phyloP scores from a whole-genome alignment of 2,113 vertebrate genomes.

The Istiophorus platypterus region DNA sequence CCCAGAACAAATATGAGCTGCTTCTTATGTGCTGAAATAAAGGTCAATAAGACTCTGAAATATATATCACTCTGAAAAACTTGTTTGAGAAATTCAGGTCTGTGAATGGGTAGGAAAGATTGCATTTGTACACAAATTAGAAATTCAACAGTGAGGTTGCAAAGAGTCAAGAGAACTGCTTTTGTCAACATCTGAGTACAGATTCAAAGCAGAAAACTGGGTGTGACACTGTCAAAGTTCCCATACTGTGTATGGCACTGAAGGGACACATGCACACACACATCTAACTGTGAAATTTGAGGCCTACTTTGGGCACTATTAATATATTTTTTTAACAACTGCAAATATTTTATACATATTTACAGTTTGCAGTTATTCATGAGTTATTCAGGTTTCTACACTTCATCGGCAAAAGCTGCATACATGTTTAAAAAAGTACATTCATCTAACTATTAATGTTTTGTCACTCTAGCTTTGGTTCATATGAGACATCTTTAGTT shows the following conservation, averaged over 20 bases:
- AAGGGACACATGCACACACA: not conserved
- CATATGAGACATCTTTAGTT: conserved; percentile 76
- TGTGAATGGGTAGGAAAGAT: conserved; percentile 26
- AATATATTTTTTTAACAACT: not conserved
- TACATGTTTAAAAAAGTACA: conserved; percentile 61
- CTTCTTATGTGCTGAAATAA: conserved; percentile 23
- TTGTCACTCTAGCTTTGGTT: conserved; percentile 76
- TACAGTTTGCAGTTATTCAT: conserved; percentile 14
- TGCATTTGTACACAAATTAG: conserved; percentile 34
- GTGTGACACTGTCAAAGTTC: not conserved
- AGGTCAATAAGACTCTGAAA: conserved; percentile 13
- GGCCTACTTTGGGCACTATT: not conserved
- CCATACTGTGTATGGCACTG: conserved; percentile 5
- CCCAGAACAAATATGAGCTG: conserved; percentile 3
- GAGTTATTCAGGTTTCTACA: not conserved
- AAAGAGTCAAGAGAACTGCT: conserved; percentile 5
- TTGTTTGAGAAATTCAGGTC: conserved; percentile 17
- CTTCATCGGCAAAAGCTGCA: conserved; percentile 36
- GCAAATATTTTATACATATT: conserved; percentile 9
- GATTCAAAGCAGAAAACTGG: conserved; percentile 19
- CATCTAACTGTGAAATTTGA: not conserved
- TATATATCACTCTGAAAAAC: not conserved
- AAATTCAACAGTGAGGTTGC: conserved; percentile 1
- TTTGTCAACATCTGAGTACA: conserved; percentile 1
- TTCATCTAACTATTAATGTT: conserved; percentile 64